Evolutionary conservation across 2,113 vertebrate genomes (phyloP).

Genomic region (Bucco capensis): DNA sequence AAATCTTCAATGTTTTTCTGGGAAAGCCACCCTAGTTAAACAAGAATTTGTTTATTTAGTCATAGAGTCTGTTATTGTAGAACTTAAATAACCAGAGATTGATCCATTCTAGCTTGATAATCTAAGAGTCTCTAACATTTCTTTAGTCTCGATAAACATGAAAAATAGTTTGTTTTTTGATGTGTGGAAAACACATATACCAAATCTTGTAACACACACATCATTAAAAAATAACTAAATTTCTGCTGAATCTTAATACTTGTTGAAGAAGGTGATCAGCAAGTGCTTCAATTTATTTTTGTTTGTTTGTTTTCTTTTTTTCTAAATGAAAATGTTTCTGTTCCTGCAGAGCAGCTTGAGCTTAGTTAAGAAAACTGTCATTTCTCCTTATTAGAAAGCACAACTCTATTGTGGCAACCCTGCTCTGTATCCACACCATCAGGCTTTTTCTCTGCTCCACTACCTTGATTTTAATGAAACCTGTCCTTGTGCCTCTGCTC

Average conservation of each 20-base stretch:
- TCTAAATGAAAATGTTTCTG: background rate
- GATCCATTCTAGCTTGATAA: background rate
- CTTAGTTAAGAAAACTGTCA: background rate
- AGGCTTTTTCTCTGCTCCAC: conserved; percentile 22
- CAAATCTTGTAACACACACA: background rate
- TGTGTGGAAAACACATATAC: background rate
- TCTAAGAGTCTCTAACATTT: background rate
- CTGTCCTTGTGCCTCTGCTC: conserved; percentile 27
- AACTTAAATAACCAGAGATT: background rate
- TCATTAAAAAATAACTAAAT: background rate
- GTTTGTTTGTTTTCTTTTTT: background rate
- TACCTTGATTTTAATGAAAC: conserved; percentile 51
- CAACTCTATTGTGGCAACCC: background rate
- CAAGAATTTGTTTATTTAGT: background rate
- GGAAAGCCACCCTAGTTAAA: background rate
- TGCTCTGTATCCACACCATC: background rate
- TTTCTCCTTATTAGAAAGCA: conserved; percentile 6
- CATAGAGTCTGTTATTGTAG: background rate
- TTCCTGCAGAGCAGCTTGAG: background rate
- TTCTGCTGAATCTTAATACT: background rate
- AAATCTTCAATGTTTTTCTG: background rate
- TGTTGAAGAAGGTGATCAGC: background rate
- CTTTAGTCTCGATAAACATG: background rate
- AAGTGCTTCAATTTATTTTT: background rate
- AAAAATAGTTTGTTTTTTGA: background rate